Conservation (phyloP, 1,140 invertebrate species). For the Drosophila ironensis region DNA sequence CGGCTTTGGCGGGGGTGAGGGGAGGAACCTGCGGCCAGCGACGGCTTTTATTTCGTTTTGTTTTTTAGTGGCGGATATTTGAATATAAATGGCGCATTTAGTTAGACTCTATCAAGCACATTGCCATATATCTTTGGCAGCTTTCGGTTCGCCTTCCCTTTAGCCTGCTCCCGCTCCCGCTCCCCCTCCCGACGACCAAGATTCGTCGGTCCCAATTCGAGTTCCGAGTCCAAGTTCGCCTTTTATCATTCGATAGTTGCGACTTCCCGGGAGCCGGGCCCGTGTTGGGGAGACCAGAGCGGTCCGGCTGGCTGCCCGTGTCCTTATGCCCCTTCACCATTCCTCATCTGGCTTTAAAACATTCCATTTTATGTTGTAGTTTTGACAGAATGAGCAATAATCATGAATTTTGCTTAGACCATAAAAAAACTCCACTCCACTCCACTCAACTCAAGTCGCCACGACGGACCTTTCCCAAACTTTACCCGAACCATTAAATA, state of each 20-base stretch:
- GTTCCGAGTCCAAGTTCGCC: conserved; percentile 11
- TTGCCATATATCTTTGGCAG: conserved; percentile 73
- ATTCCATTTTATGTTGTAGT: conserved; percentile 79
- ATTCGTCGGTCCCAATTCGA: conserved; percentile 35
- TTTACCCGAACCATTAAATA: conserved; percentile 74
- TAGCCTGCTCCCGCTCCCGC: neutral
- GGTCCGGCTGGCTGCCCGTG: conserved; percentile 9
- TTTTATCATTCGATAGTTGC: conserved; percentile 61
- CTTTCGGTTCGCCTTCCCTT: conserved; percentile 47
- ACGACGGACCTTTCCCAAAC: conserved; percentile 23
- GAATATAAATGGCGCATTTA: conserved; percentile 80
- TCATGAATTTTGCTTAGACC: conserved; percentile 77
- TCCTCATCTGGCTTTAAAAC: conserved; percentile 72
- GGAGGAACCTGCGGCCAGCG: conserved; percentile 29
- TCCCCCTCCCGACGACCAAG: neutral
- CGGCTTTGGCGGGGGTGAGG: neutral
- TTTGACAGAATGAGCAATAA: conserved; percentile 80
- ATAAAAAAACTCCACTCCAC: conserved; percentile 60
- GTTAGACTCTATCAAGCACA: conserved; percentile 79
- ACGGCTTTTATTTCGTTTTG: conserved; percentile 64
- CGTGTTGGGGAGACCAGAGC: conserved; percentile 2
- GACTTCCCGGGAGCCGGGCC: too few relatives aligned
- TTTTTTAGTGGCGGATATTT: conserved; percentile 80
- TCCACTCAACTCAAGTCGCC: neutral
- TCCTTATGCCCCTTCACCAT: conserved; percentile 33